These are phyloP conservation scores for Temnothorax unifasciatus DNA, from an alignment of 2,888 invertebrate genomes.

Conservation along the genomic window DNA sequence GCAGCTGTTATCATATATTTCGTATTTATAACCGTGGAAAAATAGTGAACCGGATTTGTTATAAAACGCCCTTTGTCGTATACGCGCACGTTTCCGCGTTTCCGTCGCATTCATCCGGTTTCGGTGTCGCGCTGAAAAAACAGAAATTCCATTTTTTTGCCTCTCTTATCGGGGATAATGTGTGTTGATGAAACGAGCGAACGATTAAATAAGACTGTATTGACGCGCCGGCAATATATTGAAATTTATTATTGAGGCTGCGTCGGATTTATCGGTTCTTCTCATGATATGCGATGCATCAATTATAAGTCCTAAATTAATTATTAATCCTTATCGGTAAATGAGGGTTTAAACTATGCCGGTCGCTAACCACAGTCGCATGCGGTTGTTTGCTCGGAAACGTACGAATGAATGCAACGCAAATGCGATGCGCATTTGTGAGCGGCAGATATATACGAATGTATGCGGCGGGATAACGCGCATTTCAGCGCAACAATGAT, in stretches of 20 bases:
- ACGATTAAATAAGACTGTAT: slow-evolving; percentile 45
- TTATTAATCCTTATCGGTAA: slow-evolving; percentile 57
- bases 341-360: slow-evolving; percentile 49
- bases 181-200: slow-evolving; percentile 25
- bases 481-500: slow-evolving; percentile 9
- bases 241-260: slow-evolving; percentile 6
- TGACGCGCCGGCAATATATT: slow-evolving; percentile 11
- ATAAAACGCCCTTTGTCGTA: slow-evolving; percentile 38
- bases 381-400: slow-evolving; percentile 31
- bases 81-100: slow-evolving; percentile 10
- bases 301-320: slow-evolving; percentile 52
- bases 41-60: slow-evolving; percentile 37
- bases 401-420: slow-evolving; percentile 40
- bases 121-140: slow-evolving; percentile 35
- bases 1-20: slow-evolving; percentile 31
- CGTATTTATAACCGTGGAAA: slow-evolving; percentile 39
- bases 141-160: slow-evolving; percentile 34
- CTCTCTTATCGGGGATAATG: slow-evolving; percentile 9
- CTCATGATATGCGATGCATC: slow-evolving; percentile 21
- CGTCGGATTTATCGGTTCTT: slow-evolving; percentile 4
- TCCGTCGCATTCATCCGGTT: slow-evolving; percentile 28
- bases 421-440: slow-evolving; percentile 27
- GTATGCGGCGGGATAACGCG: slow-evolving; percentile 15
- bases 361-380: slow-evolving; percentile 24
- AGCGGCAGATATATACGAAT: neutral